Base-by-base conservation (phyloP, 2,888 invertebrate genomes). In the Lymantria dispar region DNA sequence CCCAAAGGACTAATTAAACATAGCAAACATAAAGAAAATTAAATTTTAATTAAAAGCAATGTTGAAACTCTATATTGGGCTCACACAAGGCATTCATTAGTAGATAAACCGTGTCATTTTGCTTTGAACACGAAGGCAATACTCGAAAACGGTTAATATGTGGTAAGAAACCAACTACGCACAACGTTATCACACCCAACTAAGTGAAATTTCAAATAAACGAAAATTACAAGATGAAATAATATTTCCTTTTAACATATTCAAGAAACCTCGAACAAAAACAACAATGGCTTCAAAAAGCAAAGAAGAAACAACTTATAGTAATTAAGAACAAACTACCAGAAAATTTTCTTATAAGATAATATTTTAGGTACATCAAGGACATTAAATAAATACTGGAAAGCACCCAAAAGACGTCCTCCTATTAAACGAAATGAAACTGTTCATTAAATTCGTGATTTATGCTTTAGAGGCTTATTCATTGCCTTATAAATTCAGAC, bases 231-330 rank as follows among this genome's bases (percentile, higher is more conserved):
- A 62, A 50, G 66, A 57, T 53, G 44, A 77, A 78, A 79, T 81
- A 80, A 83, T 78, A 74, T 76, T 59, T 65, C 73, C 71, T 80
- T 80, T 84, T 61, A 69, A 54, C 22, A 53, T 74, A 76, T 72
- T 80, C 75, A 85, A 78, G 83, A 80, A 85, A 79, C 80, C 83
- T 73, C 84, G 74, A 78, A 80, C 42, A 76, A 71, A 76, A 80
- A 40, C 14, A 14, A 40, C 13, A 40, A n/a, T 14, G 13, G 8
- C 12, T 40, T 40, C 8, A 40, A 14, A 40, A 14, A 14, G 68
- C 67, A 70, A 63, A 75, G 69, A 71, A 69, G 63, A 64, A 79
- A 79, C 76, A 68, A 77, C 78, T 80, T 78, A 79, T 75, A 79
- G 79, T 79, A 85, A 84, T 86, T 84, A 84, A 80, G 73, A 72